Base-by-base conservation (phyloP, 2,888 invertebrate species). In the Chloromyia formosa region DNA sequence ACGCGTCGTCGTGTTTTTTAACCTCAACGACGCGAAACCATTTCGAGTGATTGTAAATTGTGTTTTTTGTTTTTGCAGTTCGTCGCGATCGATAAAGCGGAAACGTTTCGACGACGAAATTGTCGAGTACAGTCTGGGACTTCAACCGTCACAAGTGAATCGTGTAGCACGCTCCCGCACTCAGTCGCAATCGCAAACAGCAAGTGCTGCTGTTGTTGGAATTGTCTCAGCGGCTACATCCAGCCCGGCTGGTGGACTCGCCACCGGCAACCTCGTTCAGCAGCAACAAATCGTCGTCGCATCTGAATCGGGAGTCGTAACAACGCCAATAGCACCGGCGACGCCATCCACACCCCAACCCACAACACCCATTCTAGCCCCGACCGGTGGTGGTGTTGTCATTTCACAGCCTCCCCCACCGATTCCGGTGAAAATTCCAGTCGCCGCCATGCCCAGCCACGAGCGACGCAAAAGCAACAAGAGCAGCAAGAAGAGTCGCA, bases 91-190 rank as follows among this genome's bases (percentile, higher is more conserved):
- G 1, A 97, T 98, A 80, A 98, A 97, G 84, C 89, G 98, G 0
- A 93, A 95, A 80, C 93, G 97, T 80, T 98, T 98, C 86, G 98
- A 98, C 83, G 98, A 98, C 88, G 98, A 98, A 86, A 87, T 98
- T 75, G 97, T 98, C 0, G 97, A 98, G 81, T 95, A 94, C 79
- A 95, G 94, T 83, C 86, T 94, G 75, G 91, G 92, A 68, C 85
- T 91, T 80, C 90, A 91, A 0, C 91, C 88, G 73, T 82, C 79
- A 23, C 82, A 80, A 53, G 74, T 82, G 5, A 81, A 82, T 7
- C 81, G 84, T 22, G 56, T 71, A 18, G 83, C 80, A 16, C 80
- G 85, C 14, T 86, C 88, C 0, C 88, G 88, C 74, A 87, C 88
- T 1, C 84, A 87, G 68, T 86, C 88, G 0, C 89, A 89, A 76